Conservation (phyloP, 2,888 invertebrate species). For the Zhuqinia jingwanae region DNA sequence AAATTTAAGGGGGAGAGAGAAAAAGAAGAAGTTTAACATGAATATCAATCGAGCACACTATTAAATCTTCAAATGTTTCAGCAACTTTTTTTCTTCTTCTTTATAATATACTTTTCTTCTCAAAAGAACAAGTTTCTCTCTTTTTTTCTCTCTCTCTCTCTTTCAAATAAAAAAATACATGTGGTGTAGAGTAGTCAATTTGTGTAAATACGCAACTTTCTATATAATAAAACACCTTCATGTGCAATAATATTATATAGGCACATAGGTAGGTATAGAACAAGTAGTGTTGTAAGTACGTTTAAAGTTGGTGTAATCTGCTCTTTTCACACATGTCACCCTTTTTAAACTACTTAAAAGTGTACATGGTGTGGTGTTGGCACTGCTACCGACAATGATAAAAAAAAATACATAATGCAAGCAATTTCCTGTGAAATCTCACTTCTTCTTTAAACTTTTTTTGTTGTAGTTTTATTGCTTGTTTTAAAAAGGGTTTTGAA, state of each 20-base stretch:
- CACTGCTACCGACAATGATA: too few species aligned
- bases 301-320: not conserved
- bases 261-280: too few species aligned
- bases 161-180: too few species aligned
- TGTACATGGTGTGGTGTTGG: not conserved
- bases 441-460: constrained; percentile 1
- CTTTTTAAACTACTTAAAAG: constrained; percentile 6
- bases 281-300: too few species aligned
- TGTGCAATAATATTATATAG: too few species aligned
- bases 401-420: not conserved
- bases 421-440: constrained; percentile 36
- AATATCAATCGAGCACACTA: constrained; percentile 44
- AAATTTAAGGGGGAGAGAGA: not conserved
- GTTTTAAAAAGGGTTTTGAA: constrained; percentile 35
- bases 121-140: constrained; percentile 5
- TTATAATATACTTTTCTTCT: constrained; percentile 4
- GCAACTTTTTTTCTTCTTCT: too few species aligned
- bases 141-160: too few species aligned
- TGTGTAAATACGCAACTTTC: too few species aligned
- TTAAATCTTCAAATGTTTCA: constrained; percentile 42
- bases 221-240: too few species aligned
- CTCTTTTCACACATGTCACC: constrained; percentile 18
- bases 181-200: too few species aligned
- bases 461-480: constrained; percentile 37
- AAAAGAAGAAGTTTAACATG: constrained; percentile 30